Conservation (phyloP, 2,888 invertebrate genomes). For the Scaptodrosophila latifasciaeformis region DNA sequence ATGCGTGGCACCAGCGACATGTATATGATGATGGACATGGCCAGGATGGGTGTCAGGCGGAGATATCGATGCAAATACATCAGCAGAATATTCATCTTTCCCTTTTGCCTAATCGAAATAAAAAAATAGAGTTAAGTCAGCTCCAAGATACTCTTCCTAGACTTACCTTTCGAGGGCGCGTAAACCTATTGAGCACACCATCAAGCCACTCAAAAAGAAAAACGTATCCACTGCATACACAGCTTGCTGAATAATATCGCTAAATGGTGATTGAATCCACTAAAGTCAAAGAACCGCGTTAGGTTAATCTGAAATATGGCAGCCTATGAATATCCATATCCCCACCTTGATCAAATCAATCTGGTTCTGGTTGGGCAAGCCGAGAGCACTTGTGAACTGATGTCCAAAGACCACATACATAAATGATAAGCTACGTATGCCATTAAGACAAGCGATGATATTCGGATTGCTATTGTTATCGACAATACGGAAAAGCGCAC, state of each 20-base stretch:
- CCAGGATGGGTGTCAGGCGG: conserved; percentile 76
- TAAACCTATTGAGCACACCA: conserved; percentile 71
- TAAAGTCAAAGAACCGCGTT: conserved; percentile 13
- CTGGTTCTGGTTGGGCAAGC: conserved; percentile 51
- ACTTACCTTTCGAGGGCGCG: conserved; percentile 47
- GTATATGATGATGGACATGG: conserved; percentile 74
- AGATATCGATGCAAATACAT: conserved; percentile 67
- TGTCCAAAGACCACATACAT: conserved; percentile 75
- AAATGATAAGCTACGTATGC: conserved; percentile 73
- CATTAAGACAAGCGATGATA: conserved; percentile 70
- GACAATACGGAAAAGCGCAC: conserved; percentile 35
- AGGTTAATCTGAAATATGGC: neutral
- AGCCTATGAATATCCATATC: neutral
- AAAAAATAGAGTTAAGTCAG: neutral
- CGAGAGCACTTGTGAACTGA: conserved; percentile 37
- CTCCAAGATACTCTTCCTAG: neutral
- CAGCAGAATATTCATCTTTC: conserved; percentile 50
- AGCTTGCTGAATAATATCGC: conserved; percentile 69
- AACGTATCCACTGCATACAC: conserved; percentile 79
- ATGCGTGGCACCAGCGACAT: conserved; percentile 74
- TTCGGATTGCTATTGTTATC: conserved; percentile 27
- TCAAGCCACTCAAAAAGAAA: conserved; percentile 78
- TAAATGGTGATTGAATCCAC: conserved; percentile 46
- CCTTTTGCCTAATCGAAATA: conserved; percentile 33
- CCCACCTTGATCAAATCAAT: conserved; percentile 37